Evolutionary conservation across 2,888 invertebrate genomes (phyloP).

Genomic region (Eulithis testata): DNA sequence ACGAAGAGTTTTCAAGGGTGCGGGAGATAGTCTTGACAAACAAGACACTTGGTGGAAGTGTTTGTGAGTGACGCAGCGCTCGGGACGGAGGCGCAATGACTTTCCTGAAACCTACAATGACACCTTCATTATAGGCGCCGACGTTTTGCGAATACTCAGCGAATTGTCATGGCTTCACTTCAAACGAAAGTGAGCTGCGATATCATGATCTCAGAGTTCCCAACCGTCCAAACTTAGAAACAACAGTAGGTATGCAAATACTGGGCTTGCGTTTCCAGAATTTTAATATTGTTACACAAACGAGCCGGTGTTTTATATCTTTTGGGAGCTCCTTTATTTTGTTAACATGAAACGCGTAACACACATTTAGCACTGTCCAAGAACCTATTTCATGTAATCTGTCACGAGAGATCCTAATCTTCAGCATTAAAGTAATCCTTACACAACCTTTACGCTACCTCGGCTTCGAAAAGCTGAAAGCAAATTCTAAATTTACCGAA

Average conservation of each 20-base stretch:
- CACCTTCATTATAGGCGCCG: constrained; percentile 72
- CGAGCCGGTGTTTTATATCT: constrained; percentile 14
- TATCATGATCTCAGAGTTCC: constrained; percentile 48
- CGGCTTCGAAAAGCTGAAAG: constrained; percentile 10
- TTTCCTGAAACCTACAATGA: constrained; percentile 66
- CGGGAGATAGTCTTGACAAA: constrained; percentile 45
- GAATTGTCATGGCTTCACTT: constrained; percentile 59
- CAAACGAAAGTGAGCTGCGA: constrained; percentile 50
- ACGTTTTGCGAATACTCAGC: constrained; percentile 68
- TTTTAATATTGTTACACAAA: constrained; percentile 44
- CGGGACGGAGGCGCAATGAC: constrained; percentile 59
- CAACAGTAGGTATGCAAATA: constrained; percentile 50
- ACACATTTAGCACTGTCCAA: constrained; percentile 14
- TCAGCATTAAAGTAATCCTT: constrained; percentile 11
- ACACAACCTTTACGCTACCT: constrained; percentile 2
- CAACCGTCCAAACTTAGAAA: constrained; percentile 43
- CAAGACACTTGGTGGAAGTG: constrained; percentile 50
- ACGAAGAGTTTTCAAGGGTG: constrained; percentile 47
- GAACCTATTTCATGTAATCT: constrained; percentile 10
- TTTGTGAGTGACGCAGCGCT: constrained; percentile 55
- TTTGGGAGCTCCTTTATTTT: constrained; percentile 13
- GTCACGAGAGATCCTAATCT: constrained; percentile 16
- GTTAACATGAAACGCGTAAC: constrained; percentile 16
- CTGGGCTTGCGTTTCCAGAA: constrained; percentile 43
- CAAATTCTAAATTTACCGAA: constrained; percentile 13